These are phyloP conservation scores for Bradynema listronoti DNA, from an alignment of 1,140 invertebrate species.

Conservation along the genomic window DNA sequence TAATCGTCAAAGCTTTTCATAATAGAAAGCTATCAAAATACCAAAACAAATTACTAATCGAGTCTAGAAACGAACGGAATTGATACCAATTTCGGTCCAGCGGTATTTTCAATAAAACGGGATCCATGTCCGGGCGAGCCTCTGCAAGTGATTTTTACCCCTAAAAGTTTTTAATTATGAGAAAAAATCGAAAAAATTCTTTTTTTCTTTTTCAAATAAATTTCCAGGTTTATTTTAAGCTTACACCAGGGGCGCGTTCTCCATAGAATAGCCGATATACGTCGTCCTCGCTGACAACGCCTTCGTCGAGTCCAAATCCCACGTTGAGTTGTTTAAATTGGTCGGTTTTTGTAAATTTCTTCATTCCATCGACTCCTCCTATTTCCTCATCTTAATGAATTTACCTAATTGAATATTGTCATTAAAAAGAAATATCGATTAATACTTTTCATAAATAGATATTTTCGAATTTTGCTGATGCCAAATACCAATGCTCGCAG, in stretches of 20 bases:
- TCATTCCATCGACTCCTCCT: conserved; percentile 77
- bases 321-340: conserved; percentile 76
- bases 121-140: conserved; percentile 85
- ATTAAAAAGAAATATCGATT: no score
- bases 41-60: background rate
- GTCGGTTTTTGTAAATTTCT: conserved; percentile 69
- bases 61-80: conserved; percentile 5
- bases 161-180: no score
- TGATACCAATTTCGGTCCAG: conserved; percentile 72
- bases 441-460: no score
- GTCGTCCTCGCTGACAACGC: conserved; percentile 59
- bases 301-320: conserved; percentile 86
- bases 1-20: conserved; percentile 72
- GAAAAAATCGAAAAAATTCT: no score
- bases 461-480: no score
- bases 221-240: conserved; percentile 8
- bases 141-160: conserved; percentile 66
- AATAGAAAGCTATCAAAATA: conserved; percentile 61
- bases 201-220: conserved; percentile 3
- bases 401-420: no score
- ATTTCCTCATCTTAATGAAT: conserved; percentile 75
- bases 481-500: no score
- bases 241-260: conserved; percentile 67
- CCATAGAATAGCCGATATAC: conserved; percentile 71
- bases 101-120: conserved; percentile 71